Percentiles rank a stretch among this genome's conserved stretches.
phyloP scores from a whole-genome alignment of 2,888 invertebrate species.

The Melitaea athalia region DNA sequence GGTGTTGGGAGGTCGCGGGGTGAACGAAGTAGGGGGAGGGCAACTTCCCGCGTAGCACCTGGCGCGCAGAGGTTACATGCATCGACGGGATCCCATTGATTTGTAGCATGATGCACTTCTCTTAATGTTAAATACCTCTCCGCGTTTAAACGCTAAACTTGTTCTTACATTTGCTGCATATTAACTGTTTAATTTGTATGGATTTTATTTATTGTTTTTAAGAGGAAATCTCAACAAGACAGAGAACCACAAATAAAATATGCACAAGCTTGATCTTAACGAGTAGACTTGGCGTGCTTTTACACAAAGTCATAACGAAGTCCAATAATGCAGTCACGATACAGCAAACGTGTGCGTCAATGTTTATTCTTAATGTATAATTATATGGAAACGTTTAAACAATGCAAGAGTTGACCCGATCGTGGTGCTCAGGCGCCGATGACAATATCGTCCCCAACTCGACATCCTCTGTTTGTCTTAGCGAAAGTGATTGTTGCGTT shows the following conservation, averaged over 20 bases:
- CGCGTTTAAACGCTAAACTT: slow-evolving; percentile 13
- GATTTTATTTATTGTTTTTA: neutral
- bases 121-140: slow-evolving; percentile 25
- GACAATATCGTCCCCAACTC: slow-evolving; percentile 56
- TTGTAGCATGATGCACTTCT: slow-evolving; percentile 67
- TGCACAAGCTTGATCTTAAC: neutral
- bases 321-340: slow-evolving; percentile 5
- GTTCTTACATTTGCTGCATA: neutral
- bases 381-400: slow-evolving; percentile 52
- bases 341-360: slow-evolving; percentile 2
- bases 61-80: slow-evolving; percentile 74
- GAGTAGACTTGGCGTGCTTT: neutral
- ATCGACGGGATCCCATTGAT: slow-evolving; percentile 75
- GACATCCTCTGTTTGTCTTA: slow-evolving; percentile 75
- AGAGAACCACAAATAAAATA: neutral
- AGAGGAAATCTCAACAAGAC: neutral
- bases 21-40: slow-evolving; percentile 45
- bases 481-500: slow-evolving; percentile 68
- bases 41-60: slow-evolving; percentile 79
- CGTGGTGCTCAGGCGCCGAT: slow-evolving; percentile 51
- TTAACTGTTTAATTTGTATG: neutral
- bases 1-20: slow-evolving; percentile 46
- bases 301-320: neutral
- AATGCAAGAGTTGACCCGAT: slow-evolving; percentile 49
- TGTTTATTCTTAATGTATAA: slow-evolving; percentile 44